Conservation (phyloP, 2,797 vertebrate species). For the Alca torda region DNA sequence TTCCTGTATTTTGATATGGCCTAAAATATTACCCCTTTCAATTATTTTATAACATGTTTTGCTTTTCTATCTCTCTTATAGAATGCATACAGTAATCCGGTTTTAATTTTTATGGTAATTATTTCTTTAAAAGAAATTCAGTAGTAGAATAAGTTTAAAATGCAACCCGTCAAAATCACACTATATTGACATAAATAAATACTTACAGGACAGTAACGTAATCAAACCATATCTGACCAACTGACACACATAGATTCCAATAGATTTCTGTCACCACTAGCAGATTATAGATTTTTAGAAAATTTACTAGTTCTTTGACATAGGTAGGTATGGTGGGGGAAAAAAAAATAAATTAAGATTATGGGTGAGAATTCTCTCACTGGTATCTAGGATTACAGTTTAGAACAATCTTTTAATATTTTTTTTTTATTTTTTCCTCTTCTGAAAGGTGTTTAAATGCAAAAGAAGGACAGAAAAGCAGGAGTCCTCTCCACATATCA, state of each 20-base stretch:
- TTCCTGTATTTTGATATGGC: neutral
- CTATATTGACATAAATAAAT: neutral
- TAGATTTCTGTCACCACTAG: neutral
- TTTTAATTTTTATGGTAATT: neutral
- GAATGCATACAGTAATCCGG: neutral
- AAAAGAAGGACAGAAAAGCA: neutral
- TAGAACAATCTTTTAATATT: accelerated
- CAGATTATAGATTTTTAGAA: accelerated
- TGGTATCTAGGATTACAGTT: neutral
- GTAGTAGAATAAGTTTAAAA: neutral
- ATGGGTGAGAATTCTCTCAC: neutral
- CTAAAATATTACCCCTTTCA: neutral
- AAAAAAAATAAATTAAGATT: neutral
- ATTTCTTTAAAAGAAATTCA: neutral
- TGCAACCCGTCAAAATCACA: neutral
- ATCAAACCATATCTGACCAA: neutral
- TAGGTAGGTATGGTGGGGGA: neutral
- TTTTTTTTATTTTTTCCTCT: neutral
- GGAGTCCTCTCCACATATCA: neutral
- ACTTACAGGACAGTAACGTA: neutral
- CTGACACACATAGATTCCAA: neutral
- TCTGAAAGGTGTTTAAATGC: neutral
- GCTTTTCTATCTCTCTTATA: neutral
- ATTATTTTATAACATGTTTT: neutral
- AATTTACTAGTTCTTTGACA: neutral